Base-by-base conservation (phyloP, 1,140 invertebrate species). In the Cylas formicarius region DNA sequence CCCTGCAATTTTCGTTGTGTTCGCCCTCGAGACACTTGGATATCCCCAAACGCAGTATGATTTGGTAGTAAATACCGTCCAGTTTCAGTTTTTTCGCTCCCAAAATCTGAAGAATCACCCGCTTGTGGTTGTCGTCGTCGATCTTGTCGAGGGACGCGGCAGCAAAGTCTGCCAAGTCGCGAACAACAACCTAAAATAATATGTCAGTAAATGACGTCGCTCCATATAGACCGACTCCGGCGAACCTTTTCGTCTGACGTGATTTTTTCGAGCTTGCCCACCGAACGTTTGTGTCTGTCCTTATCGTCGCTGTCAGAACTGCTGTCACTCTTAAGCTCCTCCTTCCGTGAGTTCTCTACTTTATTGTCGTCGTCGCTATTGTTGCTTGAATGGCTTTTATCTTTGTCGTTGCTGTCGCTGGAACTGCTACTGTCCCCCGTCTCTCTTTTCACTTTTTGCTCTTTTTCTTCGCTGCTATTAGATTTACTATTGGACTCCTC, bases 81-180 rank as follows among this genome's bases (percentile, higher is more conserved):
- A 51, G 31, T 44, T 57, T 53, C 11, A 59, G 32, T 53, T 62
- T 67, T 47, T 63, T 63, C 5, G 60, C 60, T 34, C 53, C 39
- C 7, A 67, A 32, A 24, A 67, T 55, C 40, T 65, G 47, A 21
- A 67, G 46, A 16, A 66, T 53, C 5, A 66, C 43, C 20, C 61
- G 53, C 36, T 62, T 63, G 7, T 52, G 37, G 43, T 63, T 52
- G 53, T 67, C 65, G n/a, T 58, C 53, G 45, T 66, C 64, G 22
- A 56, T 58, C 18, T 58, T 45, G 32, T 67, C 62, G 20, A 68
- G 48, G n/a, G 59, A 58, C 10, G 51, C 36, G 4, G 59, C 58
- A 37, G 61, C 63, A 38, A 63, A 55, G 19, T 60, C 48, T 11
- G 65, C 63, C 9, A 68, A 50, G 23, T 61, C 52, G 35, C 60